Evolutionary conservation across 2,113 vertebrate genomes (phyloP).

Genomic region (Spilogale gracilis): DNA sequence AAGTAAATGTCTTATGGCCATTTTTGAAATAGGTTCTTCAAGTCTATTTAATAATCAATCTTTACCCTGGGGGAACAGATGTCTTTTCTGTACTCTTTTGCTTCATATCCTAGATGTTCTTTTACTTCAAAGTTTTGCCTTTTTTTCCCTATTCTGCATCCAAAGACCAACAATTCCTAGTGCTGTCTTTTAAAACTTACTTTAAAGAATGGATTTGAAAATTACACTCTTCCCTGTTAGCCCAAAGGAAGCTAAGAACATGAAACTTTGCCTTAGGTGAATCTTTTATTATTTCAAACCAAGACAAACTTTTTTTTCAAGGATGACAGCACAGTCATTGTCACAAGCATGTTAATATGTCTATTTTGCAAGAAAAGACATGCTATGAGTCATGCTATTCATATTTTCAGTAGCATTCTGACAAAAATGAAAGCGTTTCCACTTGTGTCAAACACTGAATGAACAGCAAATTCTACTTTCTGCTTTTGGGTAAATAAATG

Average conservation of each 20-base stretch:
- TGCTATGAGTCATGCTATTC: slow-evolving; percentile 90
- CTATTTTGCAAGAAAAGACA: slow-evolving; percentile 78
- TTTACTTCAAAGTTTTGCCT: not conserved
- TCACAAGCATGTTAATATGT: slow-evolving; percentile 86
- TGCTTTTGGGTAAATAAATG: slow-evolving; percentile 80
- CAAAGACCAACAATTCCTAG: slow-evolving; percentile 47
- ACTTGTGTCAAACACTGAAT: slow-evolving; percentile 81
- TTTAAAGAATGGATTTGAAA: slow-evolving; percentile 51
- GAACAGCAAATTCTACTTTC: slow-evolving; percentile 84
- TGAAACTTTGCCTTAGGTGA: slow-evolving; percentile 88
- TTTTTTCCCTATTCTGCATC: not conserved
- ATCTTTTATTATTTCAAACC: slow-evolving; percentile 92
- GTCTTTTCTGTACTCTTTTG: not conserved
- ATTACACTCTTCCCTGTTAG: not conserved
- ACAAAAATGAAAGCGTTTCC: slow-evolving; percentile 85
- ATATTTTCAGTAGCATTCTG: slow-evolving; percentile 86
- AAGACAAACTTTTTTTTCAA: slow-evolving; percentile 86
- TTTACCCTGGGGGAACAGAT: not conserved
- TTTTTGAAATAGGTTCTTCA: slow-evolving; percentile 36
- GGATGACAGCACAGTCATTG: slow-evolving; percentile 85
- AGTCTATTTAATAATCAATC: slow-evolving; percentile 16
- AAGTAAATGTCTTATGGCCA: not conserved
- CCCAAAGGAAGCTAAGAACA: slow-evolving; percentile 54
- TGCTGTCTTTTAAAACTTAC: slow-evolving; percentile 29
- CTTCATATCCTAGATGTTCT: not conserved